Conservation (phyloP, 1,140 invertebrate species). For the Tribolium madens region DNA sequence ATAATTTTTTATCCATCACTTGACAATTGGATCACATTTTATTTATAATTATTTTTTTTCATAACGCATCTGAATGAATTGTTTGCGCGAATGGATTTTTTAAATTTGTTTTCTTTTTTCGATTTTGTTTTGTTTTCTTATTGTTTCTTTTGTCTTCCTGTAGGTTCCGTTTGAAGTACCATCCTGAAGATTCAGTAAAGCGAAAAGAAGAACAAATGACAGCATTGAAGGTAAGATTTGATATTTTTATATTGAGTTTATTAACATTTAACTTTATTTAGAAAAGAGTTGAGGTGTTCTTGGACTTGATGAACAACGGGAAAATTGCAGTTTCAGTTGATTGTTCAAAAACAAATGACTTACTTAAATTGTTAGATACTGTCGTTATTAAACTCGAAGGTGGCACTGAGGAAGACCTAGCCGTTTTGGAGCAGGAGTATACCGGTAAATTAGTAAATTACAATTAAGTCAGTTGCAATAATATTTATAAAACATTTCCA, state of each 20-base stretch:
- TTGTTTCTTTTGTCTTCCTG: constrained; percentile 54
- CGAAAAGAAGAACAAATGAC: constrained; percentile 87
- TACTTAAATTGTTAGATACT: constrained; percentile 93
- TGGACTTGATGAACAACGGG: constrained; percentile 83
- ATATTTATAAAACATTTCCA: constrained; percentile 31
- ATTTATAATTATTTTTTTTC: constrained; percentile 7
- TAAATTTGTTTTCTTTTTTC: constrained; percentile 1
- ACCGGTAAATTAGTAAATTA: constrained; percentile 51
- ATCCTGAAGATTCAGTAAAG: constrained; percentile 95
- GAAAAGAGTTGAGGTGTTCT: constrained; percentile 92
- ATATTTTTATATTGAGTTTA: background rate
- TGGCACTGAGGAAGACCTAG: constrained; percentile 94
- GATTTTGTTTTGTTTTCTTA: constrained; percentile 21
- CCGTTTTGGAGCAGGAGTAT: constrained; percentile 76
- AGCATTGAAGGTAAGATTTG: constrained; percentile 79
- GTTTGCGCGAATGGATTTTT: constrained; percentile 27
- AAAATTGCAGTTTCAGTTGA: constrained; percentile 88
- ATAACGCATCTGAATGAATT: constrained; percentile 20
- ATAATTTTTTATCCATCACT: background rate
- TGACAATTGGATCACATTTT: background rate
- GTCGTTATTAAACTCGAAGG: constrained; percentile 98
- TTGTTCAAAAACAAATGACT: constrained; percentile 85
- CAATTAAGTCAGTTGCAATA: background rate
- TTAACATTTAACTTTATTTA: constrained; percentile 64
- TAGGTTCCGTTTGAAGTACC: constrained; percentile 99